These are phyloP conservation scores for Pangasius djambal DNA, from an alignment of 2,797 vertebrate species.

Conservation along the genomic window DNA sequence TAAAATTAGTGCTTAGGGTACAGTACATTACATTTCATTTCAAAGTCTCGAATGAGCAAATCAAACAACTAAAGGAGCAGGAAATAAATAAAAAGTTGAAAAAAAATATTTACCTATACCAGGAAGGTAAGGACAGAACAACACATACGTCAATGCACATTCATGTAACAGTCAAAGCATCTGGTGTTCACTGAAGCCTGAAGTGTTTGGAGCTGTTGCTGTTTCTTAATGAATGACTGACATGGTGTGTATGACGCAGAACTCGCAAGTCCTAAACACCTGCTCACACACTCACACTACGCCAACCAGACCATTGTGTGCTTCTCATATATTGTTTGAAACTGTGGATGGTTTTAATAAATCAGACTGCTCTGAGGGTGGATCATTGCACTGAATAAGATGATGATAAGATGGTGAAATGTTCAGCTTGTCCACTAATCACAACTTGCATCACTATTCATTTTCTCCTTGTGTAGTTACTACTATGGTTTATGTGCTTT, in stretches of 20 bases:
- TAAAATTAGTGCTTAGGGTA: neutral
- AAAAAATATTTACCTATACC: neutral
- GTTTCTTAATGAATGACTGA: constrained; percentile 43
- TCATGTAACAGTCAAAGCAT: neutral
- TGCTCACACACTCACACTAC: constrained; percentile 20
- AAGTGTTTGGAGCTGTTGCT: constrained; percentile 22
- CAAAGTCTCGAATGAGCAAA: neutral
- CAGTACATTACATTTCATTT: neutral
- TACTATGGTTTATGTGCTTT: neutral
- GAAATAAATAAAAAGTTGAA: neutral
- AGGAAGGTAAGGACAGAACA: neutral
- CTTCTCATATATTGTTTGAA: neutral
- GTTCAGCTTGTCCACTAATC: neutral
- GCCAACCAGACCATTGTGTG: neutral
- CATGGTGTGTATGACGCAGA: constrained; percentile 52
- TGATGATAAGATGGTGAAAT: neutral
- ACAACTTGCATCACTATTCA: neutral
- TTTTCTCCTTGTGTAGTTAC: neutral
- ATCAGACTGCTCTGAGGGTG: neutral
- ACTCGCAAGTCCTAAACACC: constrained; percentile 42
- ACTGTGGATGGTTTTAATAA: neutral
- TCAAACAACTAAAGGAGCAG: neutral
- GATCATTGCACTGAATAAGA: too few relatives aligned
- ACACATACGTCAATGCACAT: neutral
- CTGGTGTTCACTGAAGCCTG: constrained; percentile 23